Percentiles rank a stretch among this genome's conserved stretches.
These are phyloP conservation scores for Caenorhabditis parvicauda DNA, from an alignment of 2,888 invertebrate species.

Conservation along the genomic window DNA sequence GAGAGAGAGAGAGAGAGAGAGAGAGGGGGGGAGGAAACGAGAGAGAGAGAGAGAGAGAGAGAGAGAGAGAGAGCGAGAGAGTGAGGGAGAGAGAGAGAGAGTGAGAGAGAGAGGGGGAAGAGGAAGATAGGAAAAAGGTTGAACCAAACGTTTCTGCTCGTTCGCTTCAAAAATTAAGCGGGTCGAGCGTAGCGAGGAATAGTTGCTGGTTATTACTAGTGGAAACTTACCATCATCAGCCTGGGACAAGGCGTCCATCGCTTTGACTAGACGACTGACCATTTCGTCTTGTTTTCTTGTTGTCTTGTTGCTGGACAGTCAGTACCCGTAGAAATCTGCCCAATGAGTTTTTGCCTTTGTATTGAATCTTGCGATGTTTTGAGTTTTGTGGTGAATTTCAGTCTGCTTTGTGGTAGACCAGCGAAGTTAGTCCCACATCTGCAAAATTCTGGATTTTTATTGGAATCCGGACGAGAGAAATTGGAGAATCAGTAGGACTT, in stretches of 20 bases:
- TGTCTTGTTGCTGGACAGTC: no score
- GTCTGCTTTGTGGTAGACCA: slow-evolving; percentile 3
- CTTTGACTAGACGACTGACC: slow-evolving; percentile 25
- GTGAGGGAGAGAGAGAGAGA: no score
- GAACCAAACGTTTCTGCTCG: no score
- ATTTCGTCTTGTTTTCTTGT: slow-evolving; percentile 10
- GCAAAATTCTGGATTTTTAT: not conserved
- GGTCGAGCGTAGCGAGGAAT: no score
- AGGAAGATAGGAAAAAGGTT: no score
- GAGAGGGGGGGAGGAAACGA: no score
- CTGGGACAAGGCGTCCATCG: slow-evolving; percentile 23
- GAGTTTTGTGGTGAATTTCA: not conserved
- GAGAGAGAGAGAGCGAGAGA: no score
- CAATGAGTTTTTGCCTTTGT: slow-evolving; percentile 9
- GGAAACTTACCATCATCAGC: slow-evolving; percentile 17
- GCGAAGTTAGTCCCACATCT: not conserved
- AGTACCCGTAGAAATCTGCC: slow-evolving; percentile 3
- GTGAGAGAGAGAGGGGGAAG: no score
- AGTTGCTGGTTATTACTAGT: no score
- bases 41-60: no score
- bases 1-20: no score
- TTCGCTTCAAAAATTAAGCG: no score
- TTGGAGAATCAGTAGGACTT: not conserved
- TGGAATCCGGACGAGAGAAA: slow-evolving; percentile 1
- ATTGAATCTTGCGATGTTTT: not conserved